These are phyloP conservation scores for Branchipolynoe longqiensis DNA, from an alignment of 2,888 invertebrate genomes.

Conservation along the genomic window DNA sequence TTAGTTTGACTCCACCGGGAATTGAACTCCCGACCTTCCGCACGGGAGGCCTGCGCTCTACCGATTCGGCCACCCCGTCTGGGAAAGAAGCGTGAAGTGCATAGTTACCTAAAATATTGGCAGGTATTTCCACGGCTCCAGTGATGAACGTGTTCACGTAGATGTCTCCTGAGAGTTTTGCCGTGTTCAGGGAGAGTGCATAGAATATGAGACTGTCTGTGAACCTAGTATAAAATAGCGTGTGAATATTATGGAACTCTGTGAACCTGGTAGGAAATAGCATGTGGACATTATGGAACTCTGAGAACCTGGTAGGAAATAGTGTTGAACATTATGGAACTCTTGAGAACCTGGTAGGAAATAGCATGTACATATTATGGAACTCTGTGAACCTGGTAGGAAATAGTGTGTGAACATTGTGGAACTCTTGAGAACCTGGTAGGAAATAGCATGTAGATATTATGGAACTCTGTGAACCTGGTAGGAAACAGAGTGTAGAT, in stretches of 20 bases:
- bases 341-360: too few species aligned
- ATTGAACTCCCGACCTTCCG: too few species aligned
- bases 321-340: neutral
- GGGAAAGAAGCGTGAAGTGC: neutral
- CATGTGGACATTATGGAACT: neutral
- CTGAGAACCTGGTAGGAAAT: neutral
- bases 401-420: neutral
- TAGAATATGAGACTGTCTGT: conserved; percentile 67
- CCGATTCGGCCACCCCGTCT: too few species aligned
- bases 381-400: neutral
- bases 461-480: neutral
- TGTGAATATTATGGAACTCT: neutral
- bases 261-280: too few species aligned
- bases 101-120: conserved; percentile 62
- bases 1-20: too few species aligned
- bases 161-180: conserved; percentile 64
- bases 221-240: neutral
- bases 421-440: neutral
- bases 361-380: neutral
- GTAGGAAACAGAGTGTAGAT: neutral
- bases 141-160: conserved; percentile 66
- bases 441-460: neutral
- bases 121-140: conserved; percentile 67
- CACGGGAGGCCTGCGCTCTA: too few species aligned
- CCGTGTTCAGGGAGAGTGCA: conserved; percentile 66